Conservation (phyloP, 2,888 invertebrate species). For the Pseudolycoriella hygida region DNA sequence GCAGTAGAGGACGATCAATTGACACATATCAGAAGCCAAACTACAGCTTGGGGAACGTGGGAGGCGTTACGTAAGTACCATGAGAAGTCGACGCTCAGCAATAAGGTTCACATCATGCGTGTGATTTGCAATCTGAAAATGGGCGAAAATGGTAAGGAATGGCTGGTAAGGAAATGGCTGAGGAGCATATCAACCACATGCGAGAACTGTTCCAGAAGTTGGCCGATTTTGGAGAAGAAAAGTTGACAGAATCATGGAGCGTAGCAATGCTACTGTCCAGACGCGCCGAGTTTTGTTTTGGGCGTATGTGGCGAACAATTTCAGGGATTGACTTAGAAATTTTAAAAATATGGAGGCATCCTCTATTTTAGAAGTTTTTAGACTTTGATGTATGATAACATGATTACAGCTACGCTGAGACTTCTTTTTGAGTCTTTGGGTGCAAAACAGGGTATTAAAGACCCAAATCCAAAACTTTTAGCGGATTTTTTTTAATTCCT, state of each 20-base stretch:
- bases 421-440: too few relatives aligned
- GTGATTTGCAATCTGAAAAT: constrained; percentile 9
- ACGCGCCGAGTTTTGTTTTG: too few relatives aligned
- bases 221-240: constrained; percentile 7
- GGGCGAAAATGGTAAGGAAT: constrained; percentile 10
- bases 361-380: too few relatives aligned
- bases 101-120: constrained; percentile 10
- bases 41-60: constrained; percentile 8
- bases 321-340: too few relatives aligned
- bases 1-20: constrained; percentile 9
- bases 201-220: constrained; percentile 8
- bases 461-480: too few relatives aligned
- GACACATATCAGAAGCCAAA: constrained; percentile 5
- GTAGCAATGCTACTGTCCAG: constrained; percentile 1
- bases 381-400: too few relatives aligned
- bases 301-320: too few relatives aligned
- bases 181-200: constrained; percentile 9
- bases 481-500: too few relatives aligned
- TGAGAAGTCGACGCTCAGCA: constrained; percentile 8
- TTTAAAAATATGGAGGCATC: too few relatives aligned
- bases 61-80: constrained; percentile 7
- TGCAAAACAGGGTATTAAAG: too few relatives aligned
- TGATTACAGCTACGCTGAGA: too few relatives aligned
- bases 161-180: constrained; percentile 9
- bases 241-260: constrained; percentile 7